Base-by-base conservation (phyloP, 2,113 vertebrate genomes). In the Ranitomeya variabilis region DNA sequence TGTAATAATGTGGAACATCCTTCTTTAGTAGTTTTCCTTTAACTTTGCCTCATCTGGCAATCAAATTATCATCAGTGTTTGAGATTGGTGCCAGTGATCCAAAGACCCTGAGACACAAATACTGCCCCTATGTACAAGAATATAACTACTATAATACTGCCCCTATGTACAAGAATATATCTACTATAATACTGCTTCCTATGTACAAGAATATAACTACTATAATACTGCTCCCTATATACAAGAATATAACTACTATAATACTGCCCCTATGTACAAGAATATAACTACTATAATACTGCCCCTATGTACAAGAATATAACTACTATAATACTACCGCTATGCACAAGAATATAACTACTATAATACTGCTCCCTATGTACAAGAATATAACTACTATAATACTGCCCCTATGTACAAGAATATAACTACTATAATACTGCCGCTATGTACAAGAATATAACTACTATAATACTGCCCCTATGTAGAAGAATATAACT, bases 251-350 rank as follows among this genome's bases (percentile, higher is more conserved):
- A 69, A 69, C 66, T 69, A 69, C 66, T 69, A 69, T 69, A 69
- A 69, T 69, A 69, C 66, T 69, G 23, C 66, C 66, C 23, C 66
- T 69, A 69, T 69, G 11, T 69, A 69, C 9, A 69, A 19, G 66
- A 69, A 69, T 69, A 69, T 69, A 69, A 69, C 66, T 69, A 69
- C 66, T 69, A 69, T 69, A 69, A 69, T 69, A 69, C 66, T 69
- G 23, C 66, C 3, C 23, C 66, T 69, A 69, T 69, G 23, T 69
- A 69, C 66, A 69, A 69, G 66, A 69, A 69, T 69, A 69, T 69
- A 69, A 69, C 66, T 69, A 26, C 23, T 69, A 69, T 69, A 69
- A 69, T 69, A 69, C 66, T 69, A 4, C n/a, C 66, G 1, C 66
- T 69, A 69, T 69, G 10, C 23, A 69, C n/a, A 69, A 69, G 66